Evolutionary conservation across 2,113 vertebrate species (phyloP).

Genomic region (Oxygymnocypris stewartii): DNA sequence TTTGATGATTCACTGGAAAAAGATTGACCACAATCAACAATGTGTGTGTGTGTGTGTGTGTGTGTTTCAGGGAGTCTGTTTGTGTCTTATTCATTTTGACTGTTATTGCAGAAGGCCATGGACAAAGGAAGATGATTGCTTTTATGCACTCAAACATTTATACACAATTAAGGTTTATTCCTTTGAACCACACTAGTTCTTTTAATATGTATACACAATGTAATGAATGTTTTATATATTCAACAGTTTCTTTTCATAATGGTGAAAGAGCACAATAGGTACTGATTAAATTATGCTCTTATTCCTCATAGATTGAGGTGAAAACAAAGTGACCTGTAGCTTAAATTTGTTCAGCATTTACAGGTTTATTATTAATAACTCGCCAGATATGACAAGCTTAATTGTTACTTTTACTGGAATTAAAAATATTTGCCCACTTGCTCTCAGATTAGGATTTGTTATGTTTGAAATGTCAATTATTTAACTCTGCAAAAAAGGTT

Average conservation of each 20-base stretch:
- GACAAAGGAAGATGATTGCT: neutral
- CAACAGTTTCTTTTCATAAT: neutral
- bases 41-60: conserved; percentile 24
- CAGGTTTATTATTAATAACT: conserved; percentile 15
- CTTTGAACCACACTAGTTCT: neutral
- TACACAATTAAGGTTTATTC: neutral
- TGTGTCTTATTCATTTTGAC: neutral
- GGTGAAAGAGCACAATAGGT: neutral
- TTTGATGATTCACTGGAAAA: conserved; percentile 35
- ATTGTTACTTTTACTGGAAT: conserved; percentile 15
- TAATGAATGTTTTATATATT: neutral
- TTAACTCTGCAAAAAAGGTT: neutral
- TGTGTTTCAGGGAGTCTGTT: neutral
- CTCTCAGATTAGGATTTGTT: neutral
- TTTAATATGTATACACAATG: neutral
- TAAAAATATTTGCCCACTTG: neutral
- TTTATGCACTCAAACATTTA: neutral
- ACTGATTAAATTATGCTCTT: conserved; percentile 4
- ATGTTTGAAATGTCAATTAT: neutral
- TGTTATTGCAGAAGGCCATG: neutral
- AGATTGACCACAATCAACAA: neutral
- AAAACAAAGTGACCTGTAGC: neutral
- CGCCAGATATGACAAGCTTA: neutral
- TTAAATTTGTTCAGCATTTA: neutral
- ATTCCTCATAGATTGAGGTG: neutral